phyloP scores from a whole-genome alignment of 37 sponge, comb jelly and placozoan genomes.

The Oopsacas minuta region DNA sequence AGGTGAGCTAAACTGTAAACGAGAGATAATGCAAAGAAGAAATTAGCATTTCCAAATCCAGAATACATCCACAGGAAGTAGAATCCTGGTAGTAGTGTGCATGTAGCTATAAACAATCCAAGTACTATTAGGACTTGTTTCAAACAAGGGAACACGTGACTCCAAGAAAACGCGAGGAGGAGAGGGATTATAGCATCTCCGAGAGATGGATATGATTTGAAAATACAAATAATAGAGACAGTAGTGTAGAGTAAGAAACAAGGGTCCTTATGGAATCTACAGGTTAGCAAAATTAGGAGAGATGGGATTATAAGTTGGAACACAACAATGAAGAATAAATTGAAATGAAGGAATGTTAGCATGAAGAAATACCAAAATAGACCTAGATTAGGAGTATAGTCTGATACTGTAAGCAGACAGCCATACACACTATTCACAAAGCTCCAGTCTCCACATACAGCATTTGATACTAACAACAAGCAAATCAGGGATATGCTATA shows the following conservation, averaged over 20 bases:
- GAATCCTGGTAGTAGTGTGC: conserved; percentile 65
- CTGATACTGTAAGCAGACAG: conserved; percentile 46
- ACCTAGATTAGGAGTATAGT: conserved; percentile 86
- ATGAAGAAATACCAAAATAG: conserved; percentile 98
- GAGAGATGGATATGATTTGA: conserved; percentile 91
- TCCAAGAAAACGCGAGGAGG: conserved; percentile 73
- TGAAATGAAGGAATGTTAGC: conserved; percentile 89
- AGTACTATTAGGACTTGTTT: conserved; percentile 40
- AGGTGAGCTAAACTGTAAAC: conserved; percentile 61
- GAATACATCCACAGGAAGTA: conserved; percentile 93
- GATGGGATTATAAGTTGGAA: conserved; percentile 88
- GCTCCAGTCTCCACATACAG: neutral
- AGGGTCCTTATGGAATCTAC: conserved; percentile 53
- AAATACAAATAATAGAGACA: conserved; percentile 53
- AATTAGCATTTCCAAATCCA: conserved; percentile 95
- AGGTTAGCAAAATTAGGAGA: conserved; percentile 45
- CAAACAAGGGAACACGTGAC: conserved; percentile 44
- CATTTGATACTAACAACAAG: neutral
- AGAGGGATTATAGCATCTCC: conserved; percentile 73
- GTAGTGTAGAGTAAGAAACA: conserved; percentile 53
- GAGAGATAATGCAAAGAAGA: conserved; percentile 86
- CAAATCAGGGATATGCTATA: neutral
- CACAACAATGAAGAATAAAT: conserved; percentile 80
- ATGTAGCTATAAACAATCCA: conserved; percentile 53
- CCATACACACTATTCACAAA: conserved; percentile 18